Evolutionary conservation across 2,113 vertebrate species (phyloP).

Genomic region (Prolemur simus): DNA sequence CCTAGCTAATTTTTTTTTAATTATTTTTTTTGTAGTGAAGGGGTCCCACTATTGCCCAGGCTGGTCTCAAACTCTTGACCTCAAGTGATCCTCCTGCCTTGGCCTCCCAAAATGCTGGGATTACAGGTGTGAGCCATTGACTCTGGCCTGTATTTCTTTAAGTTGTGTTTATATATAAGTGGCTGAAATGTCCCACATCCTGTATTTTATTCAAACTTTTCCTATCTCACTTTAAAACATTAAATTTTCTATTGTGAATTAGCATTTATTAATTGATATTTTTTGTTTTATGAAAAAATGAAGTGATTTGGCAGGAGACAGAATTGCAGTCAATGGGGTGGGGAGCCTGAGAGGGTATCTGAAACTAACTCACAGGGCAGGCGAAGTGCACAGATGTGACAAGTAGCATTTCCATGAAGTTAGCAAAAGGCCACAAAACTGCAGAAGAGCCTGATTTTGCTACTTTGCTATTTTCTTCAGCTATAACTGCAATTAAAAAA

Average conservation of each 20-base stretch:
- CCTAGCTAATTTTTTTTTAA: no score
- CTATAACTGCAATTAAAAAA: neutral
- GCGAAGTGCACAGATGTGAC: neutral
- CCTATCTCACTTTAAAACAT: neutral
- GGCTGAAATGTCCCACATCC: neutral
- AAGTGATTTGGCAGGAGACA: neutral
- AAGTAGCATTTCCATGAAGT: neutral
- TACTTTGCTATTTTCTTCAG: slow-evolving; percentile 21
- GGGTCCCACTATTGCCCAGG: no score
- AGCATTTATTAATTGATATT: neutral
- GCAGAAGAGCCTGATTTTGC: neutral
- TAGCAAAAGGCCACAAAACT: neutral
- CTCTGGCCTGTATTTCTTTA: neutral
- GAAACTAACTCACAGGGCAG: neutral
- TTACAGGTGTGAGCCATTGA: no score
- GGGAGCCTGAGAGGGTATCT: neutral
- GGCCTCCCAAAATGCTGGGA: no score
- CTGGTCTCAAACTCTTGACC: neutral
- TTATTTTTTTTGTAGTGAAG: no score
- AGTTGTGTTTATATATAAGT: neutral
- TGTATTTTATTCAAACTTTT: neutral
- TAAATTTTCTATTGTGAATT: slow-evolving; percentile 13
- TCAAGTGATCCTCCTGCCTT: neutral
- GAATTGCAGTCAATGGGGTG: neutral
- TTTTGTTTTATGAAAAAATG: neutral